phyloP scores from a whole-genome alignment of 2,113 vertebrate genomes.

The Loxodonta africana region DNA sequence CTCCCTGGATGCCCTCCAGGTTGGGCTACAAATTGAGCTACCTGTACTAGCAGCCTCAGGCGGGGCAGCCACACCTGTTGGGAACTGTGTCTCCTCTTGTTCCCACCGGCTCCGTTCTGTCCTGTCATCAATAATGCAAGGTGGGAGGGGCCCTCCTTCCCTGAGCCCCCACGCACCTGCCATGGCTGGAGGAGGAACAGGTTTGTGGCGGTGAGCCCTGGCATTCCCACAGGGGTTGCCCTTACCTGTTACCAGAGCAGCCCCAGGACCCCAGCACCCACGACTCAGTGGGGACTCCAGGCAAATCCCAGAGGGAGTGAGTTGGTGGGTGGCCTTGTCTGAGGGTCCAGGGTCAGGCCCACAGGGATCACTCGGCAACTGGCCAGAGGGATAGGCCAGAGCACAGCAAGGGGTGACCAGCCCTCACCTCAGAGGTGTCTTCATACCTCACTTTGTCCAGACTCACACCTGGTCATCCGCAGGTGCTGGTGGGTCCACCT shows the following conservation, averaged over 20 bases:
- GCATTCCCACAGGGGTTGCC: background rate
- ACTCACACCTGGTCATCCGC: background rate
- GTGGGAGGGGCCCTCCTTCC: rapidly evolving
- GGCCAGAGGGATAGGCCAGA: too few species aligned
- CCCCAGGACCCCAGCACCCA: background rate
- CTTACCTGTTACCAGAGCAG: background rate
- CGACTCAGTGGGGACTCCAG: background rate
- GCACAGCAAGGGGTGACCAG: background rate
- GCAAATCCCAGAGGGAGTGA: background rate
- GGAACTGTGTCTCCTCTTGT: background rate
- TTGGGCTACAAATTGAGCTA: background rate
- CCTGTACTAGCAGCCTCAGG: background rate
- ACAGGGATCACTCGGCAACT: background rate
- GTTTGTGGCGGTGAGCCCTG: background rate
- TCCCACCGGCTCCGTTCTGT: background rate
- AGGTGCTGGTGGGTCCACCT: background rate
- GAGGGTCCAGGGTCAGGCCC: background rate
- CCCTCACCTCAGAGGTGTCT: background rate
- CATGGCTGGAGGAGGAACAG: background rate
- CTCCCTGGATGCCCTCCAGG: background rate
- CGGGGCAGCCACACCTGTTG: background rate
- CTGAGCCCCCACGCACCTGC: constrained; percentile 27
- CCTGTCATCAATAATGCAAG: constrained; percentile 75
- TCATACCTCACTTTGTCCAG: background rate
- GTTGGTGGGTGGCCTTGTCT: rapidly evolving